phyloP scores from a whole-genome alignment of 2,797 vertebrate genomes.

The Caiman crocodilus region DNA sequence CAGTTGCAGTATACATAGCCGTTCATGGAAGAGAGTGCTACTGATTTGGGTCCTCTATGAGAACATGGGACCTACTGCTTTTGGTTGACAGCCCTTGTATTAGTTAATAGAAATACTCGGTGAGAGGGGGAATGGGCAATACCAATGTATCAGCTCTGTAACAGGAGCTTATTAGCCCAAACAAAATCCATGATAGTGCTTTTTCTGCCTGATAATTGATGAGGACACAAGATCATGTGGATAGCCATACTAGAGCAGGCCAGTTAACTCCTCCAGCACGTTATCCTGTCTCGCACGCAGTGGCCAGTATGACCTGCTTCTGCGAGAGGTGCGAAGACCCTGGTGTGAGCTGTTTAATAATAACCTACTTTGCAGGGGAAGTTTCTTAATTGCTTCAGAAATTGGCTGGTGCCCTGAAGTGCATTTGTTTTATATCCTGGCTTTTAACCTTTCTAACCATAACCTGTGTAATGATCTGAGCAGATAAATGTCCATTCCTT shows the following conservation, averaged over 20 bases:
- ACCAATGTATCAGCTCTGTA: neutral
- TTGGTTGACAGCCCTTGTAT: neutral
- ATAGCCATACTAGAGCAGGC: neutral
- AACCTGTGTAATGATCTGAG: neutral
- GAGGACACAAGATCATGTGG: neutral
- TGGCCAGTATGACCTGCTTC: neutral
- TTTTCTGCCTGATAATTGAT: neutral
- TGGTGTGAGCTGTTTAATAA: neutral
- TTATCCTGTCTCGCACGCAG: neutral
- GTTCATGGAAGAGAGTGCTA: neutral
- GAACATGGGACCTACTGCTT: neutral
- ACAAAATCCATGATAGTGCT: neutral
- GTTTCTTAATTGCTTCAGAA: neutral
- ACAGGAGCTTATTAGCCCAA: neutral
- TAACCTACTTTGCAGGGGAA: neutral
- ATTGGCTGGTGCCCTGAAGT: neutral
- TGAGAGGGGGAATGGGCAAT: neutral
- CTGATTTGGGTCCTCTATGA: neutral
- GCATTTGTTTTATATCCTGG: neutral
- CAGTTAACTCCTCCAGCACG: neutral
- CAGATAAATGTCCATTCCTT: neutral
- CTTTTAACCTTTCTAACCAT: neutral
- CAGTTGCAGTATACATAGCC: neutral
- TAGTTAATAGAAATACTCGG: neutral
- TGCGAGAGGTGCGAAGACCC: neutral